Conservation (phyloP, 2,113 vertebrate genomes). For the Lepisosteus oculatus region DNA sequence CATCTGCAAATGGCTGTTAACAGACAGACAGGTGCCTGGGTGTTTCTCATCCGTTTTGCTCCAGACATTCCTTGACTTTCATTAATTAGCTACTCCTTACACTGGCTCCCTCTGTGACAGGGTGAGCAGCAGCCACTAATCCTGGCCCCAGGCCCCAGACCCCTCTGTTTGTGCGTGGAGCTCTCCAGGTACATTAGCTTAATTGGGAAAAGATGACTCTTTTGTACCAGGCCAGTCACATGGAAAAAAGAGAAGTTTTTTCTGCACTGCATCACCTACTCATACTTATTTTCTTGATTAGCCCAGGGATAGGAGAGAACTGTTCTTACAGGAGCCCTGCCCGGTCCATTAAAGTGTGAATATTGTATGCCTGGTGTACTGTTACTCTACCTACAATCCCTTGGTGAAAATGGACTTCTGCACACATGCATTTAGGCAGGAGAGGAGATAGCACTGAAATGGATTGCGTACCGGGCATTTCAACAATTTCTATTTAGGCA, state of each 20-base stretch:
- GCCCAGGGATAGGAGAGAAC: not conserved
- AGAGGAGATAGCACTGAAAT: too few relatives aligned
- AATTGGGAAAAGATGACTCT: slow-evolving; percentile 47
- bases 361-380: too few relatives aligned
- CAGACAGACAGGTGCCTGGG: not conserved
- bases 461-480: too few relatives aligned
- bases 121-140: slow-evolving; percentile 34
- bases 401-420: too few relatives aligned
- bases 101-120: slow-evolving; percentile 39
- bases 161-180: slow-evolving; percentile 20
- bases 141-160: slow-evolving; percentile 24
- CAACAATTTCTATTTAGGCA: too few relatives aligned
- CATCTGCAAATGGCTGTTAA: not conserved
- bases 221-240: slow-evolving; percentile 54
- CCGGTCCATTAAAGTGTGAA: not conserved
- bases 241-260: slow-evolving; percentile 44
- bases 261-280: slow-evolving; percentile 17
- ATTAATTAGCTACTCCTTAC: slow-evolving; percentile 33
- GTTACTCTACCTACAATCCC: too few relatives aligned
- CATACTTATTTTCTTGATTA: slow-evolving; percentile 1
- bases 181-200: slow-evolving; percentile 50
- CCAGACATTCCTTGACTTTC: slow-evolving; percentile 20
- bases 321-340: not conserved
- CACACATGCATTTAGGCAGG: too few relatives aligned
- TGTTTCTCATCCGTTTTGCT: not conserved